Conservation (phyloP, 2,888 invertebrate genomes). For the Harpalus rufipes region DNA sequence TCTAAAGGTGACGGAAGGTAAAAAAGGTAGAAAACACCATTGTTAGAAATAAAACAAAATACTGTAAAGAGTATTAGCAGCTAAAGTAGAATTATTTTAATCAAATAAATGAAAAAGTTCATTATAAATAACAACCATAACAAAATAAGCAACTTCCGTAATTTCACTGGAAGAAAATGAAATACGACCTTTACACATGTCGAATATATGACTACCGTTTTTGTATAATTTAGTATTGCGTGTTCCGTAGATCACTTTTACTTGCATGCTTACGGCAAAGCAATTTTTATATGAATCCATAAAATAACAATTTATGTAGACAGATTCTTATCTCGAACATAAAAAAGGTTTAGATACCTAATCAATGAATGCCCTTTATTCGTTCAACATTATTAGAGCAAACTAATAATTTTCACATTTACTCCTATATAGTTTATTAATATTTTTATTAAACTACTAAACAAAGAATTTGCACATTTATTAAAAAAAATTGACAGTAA, state of each 20-base stretch:
- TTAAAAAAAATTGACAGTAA: constrained; percentile 11
- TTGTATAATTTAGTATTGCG: constrained; percentile 43
- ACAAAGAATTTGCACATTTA: not conserved
- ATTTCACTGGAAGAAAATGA: not conserved
- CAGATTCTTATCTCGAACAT: constrained; percentile 43
- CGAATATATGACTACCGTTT: constrained; percentile 14
- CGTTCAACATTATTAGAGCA: not conserved
- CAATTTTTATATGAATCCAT: constrained; percentile 57
- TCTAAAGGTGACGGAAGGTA: too few relatives aligned
- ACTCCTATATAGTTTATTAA: constrained; percentile 2
- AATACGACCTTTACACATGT: constrained; percentile 26
- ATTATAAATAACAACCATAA: not conserved
- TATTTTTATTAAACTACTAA: constrained; percentile 30
- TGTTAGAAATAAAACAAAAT: too few relatives aligned
- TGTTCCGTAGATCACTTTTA: constrained; percentile 41
- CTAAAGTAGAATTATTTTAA: not conserved
- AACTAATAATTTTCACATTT: not conserved
- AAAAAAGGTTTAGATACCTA: constrained; percentile 31
- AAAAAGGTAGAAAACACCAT: too few relatives aligned
- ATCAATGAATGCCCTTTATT: constrained; percentile 33
- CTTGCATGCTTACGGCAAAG: constrained; percentile 41
- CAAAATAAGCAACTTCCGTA: not conserved
- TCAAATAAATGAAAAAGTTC: not conserved
- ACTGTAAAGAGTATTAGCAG: too few relatives aligned
- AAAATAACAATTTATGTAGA: constrained; percentile 55